phyloP scores from a whole-genome alignment of 2,113 vertebrate species.

The Brachyhypopomus gauderio region DNA sequence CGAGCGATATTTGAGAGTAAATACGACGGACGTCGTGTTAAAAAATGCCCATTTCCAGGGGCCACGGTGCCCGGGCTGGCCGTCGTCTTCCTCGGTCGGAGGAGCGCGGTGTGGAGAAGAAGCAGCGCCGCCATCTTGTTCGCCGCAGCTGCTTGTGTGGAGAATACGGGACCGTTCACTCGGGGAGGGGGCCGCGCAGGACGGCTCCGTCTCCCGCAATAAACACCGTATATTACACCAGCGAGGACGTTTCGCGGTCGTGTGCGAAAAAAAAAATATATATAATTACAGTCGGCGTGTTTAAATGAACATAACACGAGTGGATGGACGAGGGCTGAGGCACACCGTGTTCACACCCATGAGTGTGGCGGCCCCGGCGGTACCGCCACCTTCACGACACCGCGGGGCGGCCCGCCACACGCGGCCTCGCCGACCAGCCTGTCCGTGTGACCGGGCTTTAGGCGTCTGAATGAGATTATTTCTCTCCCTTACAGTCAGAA shows the following conservation, averaged over 20 bases:
- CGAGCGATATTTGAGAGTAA: neutral
- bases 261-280: neutral
- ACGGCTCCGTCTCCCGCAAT: slow-evolving; percentile 66
- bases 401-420: neutral
- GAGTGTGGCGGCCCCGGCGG: neutral
- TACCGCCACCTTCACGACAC: neutral
- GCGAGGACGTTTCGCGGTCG: slow-evolving; percentile 5
- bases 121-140: slow-evolving; percentile 84
- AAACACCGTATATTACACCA: slow-evolving; percentile 43
- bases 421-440: neutral
- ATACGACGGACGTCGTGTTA: neutral
- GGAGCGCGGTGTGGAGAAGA: slow-evolving; percentile 60
- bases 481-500: slow-evolving; percentile 18
- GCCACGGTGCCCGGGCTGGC: slow-evolving; percentile 61
- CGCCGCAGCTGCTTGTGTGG: slow-evolving; percentile 79
- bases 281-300: neutral
- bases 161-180: slow-evolving; percentile 78
- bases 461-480: neutral
- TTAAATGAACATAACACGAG: neutral
- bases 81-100: slow-evolving; percentile 64
- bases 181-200: slow-evolving; percentile 55
- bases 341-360: neutral
- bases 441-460: neutral
- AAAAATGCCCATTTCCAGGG: slow-evolving; percentile 46
- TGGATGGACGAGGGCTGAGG: neutral